Evolutionary conservation across 1,140 invertebrate species (phyloP).

Genomic region (Drosophila busckii): DNA sequence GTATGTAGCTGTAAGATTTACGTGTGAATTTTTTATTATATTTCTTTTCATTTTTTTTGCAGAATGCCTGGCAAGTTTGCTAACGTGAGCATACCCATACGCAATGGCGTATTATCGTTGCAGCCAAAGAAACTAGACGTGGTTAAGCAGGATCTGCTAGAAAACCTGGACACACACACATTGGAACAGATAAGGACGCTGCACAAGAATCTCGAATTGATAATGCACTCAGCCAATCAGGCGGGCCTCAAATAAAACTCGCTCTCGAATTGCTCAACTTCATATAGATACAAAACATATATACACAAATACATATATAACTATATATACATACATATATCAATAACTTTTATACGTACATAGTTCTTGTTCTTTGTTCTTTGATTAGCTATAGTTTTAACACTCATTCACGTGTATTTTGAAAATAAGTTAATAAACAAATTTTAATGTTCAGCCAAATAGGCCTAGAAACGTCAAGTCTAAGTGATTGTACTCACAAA

Average conservation of each 20-base stretch:
- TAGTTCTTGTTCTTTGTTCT: constrained; percentile 7
- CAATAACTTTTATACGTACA: constrained; percentile 8
- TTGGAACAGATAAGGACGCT: constrained; percentile 63
- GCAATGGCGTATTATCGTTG: constrained; percentile 79
- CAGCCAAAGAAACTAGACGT: constrained; percentile 59
- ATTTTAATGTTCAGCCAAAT: constrained; percentile 10
- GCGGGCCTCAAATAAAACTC: constrained; percentile 55
- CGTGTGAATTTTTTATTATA: not conserved
- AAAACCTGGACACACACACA: constrained; percentile 58
- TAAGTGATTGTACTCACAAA: no score
- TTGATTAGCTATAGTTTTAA: constrained; percentile 2
- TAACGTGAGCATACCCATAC: constrained; percentile 82
- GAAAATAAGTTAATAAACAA: constrained; percentile 24
- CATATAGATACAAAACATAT: not conserved
- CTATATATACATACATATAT: not conserved
- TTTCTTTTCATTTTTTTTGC: not conserved
- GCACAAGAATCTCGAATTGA: constrained; percentile 64
- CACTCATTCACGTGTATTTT: constrained; percentile 26
- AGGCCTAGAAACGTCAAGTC: not conserved
- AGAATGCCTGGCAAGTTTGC: constrained; percentile 79
- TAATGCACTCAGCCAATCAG: constrained; percentile 60
- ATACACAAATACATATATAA: not conserved
- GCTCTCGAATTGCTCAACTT: no score
- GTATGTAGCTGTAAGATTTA: constrained; percentile 45
- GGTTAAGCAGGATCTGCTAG: constrained; percentile 54